Percentiles rank a stretch among this genome's conserved stretches.
These are phyloP conservation scores for Eurois occulta DNA, from an alignment of 2,888 invertebrate species.

Conservation along the genomic window DNA sequence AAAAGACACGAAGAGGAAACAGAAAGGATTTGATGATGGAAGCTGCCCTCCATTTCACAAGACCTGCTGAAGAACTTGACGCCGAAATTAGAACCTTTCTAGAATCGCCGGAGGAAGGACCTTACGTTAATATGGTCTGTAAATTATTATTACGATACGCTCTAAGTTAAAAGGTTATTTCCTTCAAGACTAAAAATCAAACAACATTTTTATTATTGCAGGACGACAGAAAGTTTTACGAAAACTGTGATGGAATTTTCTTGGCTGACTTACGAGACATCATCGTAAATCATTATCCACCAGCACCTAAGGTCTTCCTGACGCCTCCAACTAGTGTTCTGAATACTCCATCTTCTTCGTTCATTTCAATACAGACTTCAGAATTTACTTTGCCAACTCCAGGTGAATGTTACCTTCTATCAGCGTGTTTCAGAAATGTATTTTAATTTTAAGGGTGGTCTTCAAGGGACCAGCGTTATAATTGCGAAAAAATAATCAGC, in stretches of 20 bases:
- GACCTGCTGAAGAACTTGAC: slow-evolving; percentile 75
- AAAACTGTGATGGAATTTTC: slow-evolving; percentile 69
- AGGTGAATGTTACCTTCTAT: slow-evolving; percentile 70
- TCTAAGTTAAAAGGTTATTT: neutral
- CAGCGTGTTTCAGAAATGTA: neutral
- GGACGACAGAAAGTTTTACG: slow-evolving; percentile 62
- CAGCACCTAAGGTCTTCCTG: slow-evolving; percentile 54
- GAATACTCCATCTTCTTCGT: slow-evolving; percentile 82
- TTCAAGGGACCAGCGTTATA: neutral
- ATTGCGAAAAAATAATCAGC: neutral
- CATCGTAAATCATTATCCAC: slow-evolving; percentile 73
- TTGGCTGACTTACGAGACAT: slow-evolving; percentile 74
- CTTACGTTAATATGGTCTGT: slow-evolving; percentile 68
- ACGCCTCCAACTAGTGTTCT: slow-evolving; percentile 64
- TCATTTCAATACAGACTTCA: slow-evolving; percentile 83
- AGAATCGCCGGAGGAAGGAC: slow-evolving; percentile 62
- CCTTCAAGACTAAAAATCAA: neutral
- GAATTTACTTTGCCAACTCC: slow-evolving; percentile 84
- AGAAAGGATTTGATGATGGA: slow-evolving; percentile 74
- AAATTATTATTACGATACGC: neutral
- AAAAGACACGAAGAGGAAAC: slow-evolving; percentile 71
- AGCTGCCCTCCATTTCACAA: slow-evolving; percentile 77
- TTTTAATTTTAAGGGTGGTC: neutral
- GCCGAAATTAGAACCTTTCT: slow-evolving; percentile 74
- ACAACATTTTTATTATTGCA: slow-evolving; percentile 6